Evolutionary conservation across 1,140 invertebrate species (phyloP).

Genomic region (Vanessa atalanta): DNA sequence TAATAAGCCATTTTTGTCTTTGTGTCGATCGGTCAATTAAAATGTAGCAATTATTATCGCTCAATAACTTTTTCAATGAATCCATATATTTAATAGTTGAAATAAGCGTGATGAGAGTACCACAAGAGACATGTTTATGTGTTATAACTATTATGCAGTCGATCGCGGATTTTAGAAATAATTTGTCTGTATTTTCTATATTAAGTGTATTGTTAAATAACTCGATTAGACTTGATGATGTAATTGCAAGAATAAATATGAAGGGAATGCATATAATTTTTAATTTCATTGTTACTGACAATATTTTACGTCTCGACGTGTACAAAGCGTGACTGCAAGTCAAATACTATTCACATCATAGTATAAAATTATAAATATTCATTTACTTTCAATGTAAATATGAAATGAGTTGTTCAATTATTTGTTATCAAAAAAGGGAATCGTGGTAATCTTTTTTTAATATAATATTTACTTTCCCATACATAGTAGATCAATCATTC

Average conservation of each 20-base stretch:
- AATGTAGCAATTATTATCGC: conserved; percentile 19
- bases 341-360: too few species aligned
- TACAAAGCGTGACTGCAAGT: too few species aligned
- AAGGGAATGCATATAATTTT: neutral
- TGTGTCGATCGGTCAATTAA: conserved; percentile 22
- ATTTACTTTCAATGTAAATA: too few species aligned
- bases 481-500: too few species aligned
- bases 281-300: neutral
- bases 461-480: too few species aligned
- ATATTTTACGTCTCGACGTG: too few species aligned
- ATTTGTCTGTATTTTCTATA: neutral
- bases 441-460: too few species aligned
- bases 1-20: conserved; percentile 8
- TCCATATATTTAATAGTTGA: conserved; percentile 11
- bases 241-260: neutral
- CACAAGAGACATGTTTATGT: conserved; percentile 23
- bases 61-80: conserved; percentile 17
- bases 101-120: conserved; percentile 18
- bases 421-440: too few species aligned
- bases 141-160: conserved; percentile 23
- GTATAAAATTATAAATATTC: too few species aligned
- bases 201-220: neutral
- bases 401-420: too few species aligned
- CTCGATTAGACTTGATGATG: neutral
- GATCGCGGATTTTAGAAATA: neutral